A percentile compares a stretch with the other conserved stretches of the same genome.
These are phyloP conservation scores for Caenorhabditis doughertyi DNA, from an alignment of 2,888 invertebrate species.

Conservation along the genomic window DNA sequence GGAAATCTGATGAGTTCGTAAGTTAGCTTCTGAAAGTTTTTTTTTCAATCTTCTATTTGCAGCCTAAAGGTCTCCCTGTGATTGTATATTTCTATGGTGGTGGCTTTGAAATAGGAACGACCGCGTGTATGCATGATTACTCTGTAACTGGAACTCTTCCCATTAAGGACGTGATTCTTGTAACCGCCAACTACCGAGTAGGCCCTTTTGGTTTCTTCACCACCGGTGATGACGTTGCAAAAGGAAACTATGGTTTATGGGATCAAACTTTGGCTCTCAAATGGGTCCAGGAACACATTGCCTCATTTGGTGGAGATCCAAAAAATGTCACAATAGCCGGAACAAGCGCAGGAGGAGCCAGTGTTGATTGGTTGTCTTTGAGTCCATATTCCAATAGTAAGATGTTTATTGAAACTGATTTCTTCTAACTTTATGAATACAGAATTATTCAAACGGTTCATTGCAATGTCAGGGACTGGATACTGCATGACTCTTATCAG, in stretches of 20 bases:
- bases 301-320: slow-evolving; percentile 77
- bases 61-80: slow-evolving; percentile 68
- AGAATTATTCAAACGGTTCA: slow-evolving; percentile 28
- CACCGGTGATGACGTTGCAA: slow-evolving; percentile 57
- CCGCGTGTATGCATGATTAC: slow-evolving; percentile 54
- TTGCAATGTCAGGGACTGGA: slow-evolving; percentile 56
- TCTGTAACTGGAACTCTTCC: slow-evolving; percentile 73
- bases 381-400: slow-evolving; percentile 65
- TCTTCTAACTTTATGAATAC: background rate
- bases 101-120: slow-evolving; percentile 66
- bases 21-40: background rate
- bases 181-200: slow-evolving; percentile 75
- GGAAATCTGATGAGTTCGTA: slow-evolving; percentile 58
- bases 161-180: slow-evolving; percentile 73
- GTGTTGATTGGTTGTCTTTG: slow-evolving; percentile 67
- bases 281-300: slow-evolving; percentile 80
- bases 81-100: slow-evolving; percentile 74
- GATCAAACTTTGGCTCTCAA: slow-evolving; percentile 78
- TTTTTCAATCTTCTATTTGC: background rate
- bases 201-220: slow-evolving; percentile 74
- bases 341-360: slow-evolving; percentile 74
- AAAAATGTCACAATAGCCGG: slow-evolving; percentile 79
- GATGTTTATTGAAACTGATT: background rate
- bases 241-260: slow-evolving; percentile 78
- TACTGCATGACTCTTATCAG: slow-evolving; percentile 60